Conservation (phyloP, 1,140 invertebrate species). For the Venturia canescens region DNA sequence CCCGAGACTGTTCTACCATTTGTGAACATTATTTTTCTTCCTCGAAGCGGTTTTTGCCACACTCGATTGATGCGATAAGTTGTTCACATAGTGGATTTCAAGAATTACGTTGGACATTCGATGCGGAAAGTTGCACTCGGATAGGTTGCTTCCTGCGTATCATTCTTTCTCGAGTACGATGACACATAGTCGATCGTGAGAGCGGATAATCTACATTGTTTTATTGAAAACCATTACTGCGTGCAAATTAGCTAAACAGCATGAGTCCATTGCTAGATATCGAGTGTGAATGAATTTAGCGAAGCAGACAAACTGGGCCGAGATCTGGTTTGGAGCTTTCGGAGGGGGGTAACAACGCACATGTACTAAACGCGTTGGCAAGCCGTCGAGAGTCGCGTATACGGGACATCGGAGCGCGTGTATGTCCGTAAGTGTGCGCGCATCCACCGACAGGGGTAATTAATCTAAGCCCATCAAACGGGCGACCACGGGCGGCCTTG, state of each 20-base stretch:
- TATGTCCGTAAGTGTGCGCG: constrained; percentile 21
- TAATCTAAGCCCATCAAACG: constrained; percentile 69
- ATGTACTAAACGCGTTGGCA: constrained; percentile 50
- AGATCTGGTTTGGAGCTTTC: background rate
- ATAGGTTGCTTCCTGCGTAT: too few relatives aligned
- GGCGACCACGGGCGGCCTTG: constrained; percentile 41
- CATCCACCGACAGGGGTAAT: constrained; percentile 62
- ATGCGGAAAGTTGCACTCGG: background rate
- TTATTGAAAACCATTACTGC: constrained; percentile 28
- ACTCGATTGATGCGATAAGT: background rate
- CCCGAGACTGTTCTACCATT: background rate
- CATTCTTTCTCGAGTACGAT: background rate
- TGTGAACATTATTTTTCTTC: background rate
- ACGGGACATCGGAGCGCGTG: constrained; percentile 53
- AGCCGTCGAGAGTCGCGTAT: constrained; percentile 32
- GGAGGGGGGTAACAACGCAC: constrained; percentile 8
- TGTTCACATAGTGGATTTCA: background rate
- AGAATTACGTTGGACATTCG: background rate
- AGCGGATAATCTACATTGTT: constrained; percentile 3
- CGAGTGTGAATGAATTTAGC: constrained; percentile 29
- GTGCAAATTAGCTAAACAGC: background rate
- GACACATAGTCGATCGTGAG: background rate
- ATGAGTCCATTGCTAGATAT: constrained; percentile 7
- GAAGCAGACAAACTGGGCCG: constrained; percentile 26
- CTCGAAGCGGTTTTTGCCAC: background rate